Conservation (phyloP, 1,140 invertebrate species). For the Charaxes varanes region DNA sequence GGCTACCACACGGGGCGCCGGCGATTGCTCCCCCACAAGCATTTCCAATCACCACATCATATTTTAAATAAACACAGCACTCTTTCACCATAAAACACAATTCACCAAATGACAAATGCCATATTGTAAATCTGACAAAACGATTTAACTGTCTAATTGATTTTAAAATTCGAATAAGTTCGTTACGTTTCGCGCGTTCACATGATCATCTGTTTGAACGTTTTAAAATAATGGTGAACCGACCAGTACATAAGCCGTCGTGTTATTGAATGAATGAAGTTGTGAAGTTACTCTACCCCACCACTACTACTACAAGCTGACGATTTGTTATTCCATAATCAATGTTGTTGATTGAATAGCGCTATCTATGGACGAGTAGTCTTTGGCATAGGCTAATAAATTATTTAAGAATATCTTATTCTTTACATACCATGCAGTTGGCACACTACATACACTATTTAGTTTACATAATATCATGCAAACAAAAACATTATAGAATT, state of each 20-base stretch:
- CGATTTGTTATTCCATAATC: conserved; percentile 10
- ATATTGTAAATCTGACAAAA: conserved; percentile 22
- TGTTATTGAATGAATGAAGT: conserved; percentile 56
- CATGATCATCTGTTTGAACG: conserved; percentile 27
- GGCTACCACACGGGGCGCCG: conserved; percentile 68
- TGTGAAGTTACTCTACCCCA: conserved; percentile 41
- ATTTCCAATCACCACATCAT: conserved; percentile 59
- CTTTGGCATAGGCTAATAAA: conserved; percentile 2
- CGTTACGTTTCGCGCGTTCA: conserved; percentile 53
- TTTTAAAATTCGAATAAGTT: conserved; percentile 61
- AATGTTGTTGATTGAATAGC: no score
- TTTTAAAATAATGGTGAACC: conserved; percentile 14
- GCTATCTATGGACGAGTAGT: conserved; percentile 38
- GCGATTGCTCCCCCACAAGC: conserved; percentile 66
- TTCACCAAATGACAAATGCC: conserved; percentile 14
- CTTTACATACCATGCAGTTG: no score
- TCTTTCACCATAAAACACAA: conserved; percentile 29
- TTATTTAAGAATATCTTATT: no score
- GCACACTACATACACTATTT: no score
- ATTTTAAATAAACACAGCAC: conserved; percentile 49
- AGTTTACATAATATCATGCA: no score
- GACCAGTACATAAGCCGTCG: conserved; percentile 39
- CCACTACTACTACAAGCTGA: conserved; percentile 37
- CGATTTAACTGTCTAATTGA: conserved; percentile 46
- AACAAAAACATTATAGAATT: no score